Evolutionary conservation across 2,797 vertebrate species (phyloP).

Genomic region (Cirrhinus molitorella): DNA sequence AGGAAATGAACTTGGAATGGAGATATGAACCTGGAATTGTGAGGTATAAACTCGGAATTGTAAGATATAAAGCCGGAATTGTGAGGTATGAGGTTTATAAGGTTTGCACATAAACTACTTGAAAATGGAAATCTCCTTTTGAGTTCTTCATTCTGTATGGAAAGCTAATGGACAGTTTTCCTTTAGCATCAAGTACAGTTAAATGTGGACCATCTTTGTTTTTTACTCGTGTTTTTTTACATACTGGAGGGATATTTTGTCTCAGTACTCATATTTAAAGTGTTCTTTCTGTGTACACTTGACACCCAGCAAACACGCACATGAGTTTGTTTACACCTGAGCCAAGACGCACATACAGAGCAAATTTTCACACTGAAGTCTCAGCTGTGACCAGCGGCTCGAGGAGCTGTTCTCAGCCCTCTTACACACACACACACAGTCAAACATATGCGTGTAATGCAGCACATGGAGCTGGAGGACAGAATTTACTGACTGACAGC

Average conservation of each 20-base stretch:
- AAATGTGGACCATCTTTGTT: neutral
- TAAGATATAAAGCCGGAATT: no score
- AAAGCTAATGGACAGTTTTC: neutral
- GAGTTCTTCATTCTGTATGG: neutral
- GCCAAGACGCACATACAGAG: neutral
- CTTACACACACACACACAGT: neutral
- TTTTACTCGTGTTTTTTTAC: neutral
- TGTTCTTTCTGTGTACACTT: neutral
- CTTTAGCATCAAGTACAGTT: neutral
- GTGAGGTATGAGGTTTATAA: no score
- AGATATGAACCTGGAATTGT: no score
- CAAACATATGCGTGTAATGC: neutral
- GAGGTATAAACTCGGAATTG: no score
- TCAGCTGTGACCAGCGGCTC: conserved; percentile 62
- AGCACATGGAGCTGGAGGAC: neutral
- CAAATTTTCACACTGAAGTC: conserved; percentile 59
- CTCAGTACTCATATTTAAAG: neutral
- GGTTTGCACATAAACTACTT: neutral
- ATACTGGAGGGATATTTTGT: neutral
- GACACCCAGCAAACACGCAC: neutral
- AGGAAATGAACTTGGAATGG: neutral
- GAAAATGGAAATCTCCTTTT: neutral
- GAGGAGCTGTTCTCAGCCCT: conserved; percentile 59
- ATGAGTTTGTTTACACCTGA: conserved; percentile 24
- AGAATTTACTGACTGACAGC: neutral